These are phyloP conservation scores for Chromis chromis DNA, from an alignment of 2,797 vertebrate genomes.

Conservation along the genomic window DNA sequence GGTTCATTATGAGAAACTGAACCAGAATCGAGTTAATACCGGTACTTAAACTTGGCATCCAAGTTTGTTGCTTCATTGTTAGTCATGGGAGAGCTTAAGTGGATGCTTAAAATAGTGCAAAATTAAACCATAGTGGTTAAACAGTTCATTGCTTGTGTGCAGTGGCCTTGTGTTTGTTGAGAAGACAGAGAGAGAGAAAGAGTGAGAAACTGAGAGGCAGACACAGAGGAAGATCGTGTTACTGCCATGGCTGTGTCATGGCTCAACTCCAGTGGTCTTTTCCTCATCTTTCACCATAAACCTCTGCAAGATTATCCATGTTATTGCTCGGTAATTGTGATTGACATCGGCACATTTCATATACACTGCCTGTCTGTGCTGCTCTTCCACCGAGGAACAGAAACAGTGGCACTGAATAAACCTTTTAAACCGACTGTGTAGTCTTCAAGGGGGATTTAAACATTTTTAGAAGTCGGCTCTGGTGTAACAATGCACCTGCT, in stretches of 20 bases:
- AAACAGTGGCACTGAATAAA: conserved; percentile 7
- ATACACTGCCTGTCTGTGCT: conserved; percentile 23
- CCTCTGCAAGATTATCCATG: conserved; percentile 56
- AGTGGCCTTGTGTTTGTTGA: conserved; percentile 45
- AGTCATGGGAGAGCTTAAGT: conserved; percentile 39
- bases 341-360: conserved; percentile 49
- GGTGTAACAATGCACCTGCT: conserved; percentile 49
- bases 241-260: conserved; percentile 75
- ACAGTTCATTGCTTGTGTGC: conserved; percentile 47
- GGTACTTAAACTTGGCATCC: conserved; percentile 7
- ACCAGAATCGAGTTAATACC: conserved; percentile 14
- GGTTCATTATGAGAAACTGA: conserved; percentile 15
- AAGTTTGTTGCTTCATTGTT: conserved; percentile 19
- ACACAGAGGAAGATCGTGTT: conserved; percentile 63
- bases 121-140: conserved; percentile 51
- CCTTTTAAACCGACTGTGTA: conserved; percentile 25
- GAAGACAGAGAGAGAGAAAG: conserved; percentile 9
- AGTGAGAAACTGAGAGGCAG: conserved; percentile 12
- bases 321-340: conserved; percentile 73
- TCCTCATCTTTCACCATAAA: conserved; percentile 66
- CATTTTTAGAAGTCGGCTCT: conserved; percentile 9
- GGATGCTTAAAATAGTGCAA: conserved; percentile 53
- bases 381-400: conserved; percentile 6
- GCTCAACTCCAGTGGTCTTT: conserved; percentile 67
- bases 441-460: conserved; percentile 7